These are phyloP conservation scores for Pygmarrhopalites habei DNA, from an alignment of 1,140 invertebrate genomes.

Conservation along the genomic window DNA sequence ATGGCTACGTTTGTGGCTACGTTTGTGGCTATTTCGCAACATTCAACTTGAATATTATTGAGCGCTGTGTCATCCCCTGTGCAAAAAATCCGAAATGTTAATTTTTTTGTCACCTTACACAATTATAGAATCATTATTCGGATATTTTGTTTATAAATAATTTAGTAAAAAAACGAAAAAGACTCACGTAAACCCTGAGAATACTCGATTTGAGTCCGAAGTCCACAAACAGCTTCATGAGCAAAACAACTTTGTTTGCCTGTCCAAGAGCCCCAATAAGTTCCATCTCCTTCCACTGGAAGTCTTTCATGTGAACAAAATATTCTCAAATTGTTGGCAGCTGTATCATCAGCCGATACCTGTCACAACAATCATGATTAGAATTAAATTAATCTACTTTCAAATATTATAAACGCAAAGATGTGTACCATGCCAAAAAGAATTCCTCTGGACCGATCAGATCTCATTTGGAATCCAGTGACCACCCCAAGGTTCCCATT, in stretches of 20 bases:
- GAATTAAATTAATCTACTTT: too few relatives aligned
- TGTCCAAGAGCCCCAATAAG: conserved; percentile 27
- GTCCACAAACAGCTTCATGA: conserved; percentile 24
- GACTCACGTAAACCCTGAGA: conserved; percentile 24
- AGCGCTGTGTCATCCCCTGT: conserved; percentile 19
- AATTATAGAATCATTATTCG: too few relatives aligned
- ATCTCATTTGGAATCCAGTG: conserved; percentile 23
- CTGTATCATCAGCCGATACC: conserved; percentile 25
- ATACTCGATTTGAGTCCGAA: conserved; percentile 29
- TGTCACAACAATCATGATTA: too few relatives aligned
- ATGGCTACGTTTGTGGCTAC: too few relatives aligned
- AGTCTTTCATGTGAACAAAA: conserved; percentile 14
- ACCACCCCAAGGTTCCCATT: not conserved
- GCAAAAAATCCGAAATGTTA: too few relatives aligned
- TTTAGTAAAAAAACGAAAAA: too few relatives aligned
- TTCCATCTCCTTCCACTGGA: conserved; percentile 21
- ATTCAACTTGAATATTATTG: conserved; percentile 16
- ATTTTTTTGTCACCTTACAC: too few relatives aligned
- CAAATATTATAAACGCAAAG: too few relatives aligned
- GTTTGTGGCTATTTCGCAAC: conserved; percentile 5
- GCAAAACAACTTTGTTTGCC: conserved; percentile 12
- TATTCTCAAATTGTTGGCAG: conserved; percentile 28
- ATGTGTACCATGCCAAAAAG: conserved; percentile 2
- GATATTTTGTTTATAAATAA: too few relatives aligned
- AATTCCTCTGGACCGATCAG: not conserved